Conservation (phyloP, 2,888 invertebrate species). For the Bellardia bayeri region DNA sequence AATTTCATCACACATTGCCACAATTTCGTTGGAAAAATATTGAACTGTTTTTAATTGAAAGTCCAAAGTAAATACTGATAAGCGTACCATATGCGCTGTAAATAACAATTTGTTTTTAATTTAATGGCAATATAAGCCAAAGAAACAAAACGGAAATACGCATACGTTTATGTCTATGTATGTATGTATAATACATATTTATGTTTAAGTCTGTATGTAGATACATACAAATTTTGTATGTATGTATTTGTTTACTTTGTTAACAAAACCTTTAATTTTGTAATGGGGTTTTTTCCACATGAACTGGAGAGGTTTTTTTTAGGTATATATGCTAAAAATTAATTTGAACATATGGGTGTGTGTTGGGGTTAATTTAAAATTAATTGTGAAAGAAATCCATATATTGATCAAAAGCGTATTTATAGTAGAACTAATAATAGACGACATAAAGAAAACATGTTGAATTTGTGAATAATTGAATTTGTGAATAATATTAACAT, state of each 20-base stretch:
- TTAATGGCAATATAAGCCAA: constrained; percentile 33
- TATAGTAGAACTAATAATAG: not conserved
- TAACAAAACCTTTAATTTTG: constrained; percentile 5
- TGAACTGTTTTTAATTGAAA: constrained; percentile 60
- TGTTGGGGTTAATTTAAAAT: constrained; percentile 1
- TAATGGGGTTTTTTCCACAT: not conserved
- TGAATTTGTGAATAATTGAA: not conserved
- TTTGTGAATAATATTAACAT: too few species aligned
- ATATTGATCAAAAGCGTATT: not conserved
- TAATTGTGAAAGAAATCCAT: not conserved
- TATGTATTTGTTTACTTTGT: not conserved
- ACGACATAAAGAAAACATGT: not conserved
- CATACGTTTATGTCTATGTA: not conserved
- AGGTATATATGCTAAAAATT: not conserved
- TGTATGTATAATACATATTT: not conserved
- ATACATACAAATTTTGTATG: not conserved
- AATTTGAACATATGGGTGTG: not conserved
- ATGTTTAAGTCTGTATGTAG: not conserved
- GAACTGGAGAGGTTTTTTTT: not conserved
- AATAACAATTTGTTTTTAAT: constrained; percentile 48
- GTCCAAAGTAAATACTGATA: constrained; percentile 51
- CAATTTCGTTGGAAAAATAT: constrained; percentile 51
- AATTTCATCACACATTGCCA: constrained; percentile 53
- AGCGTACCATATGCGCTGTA: not conserved
- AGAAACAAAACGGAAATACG: not conserved